phyloP scores from a whole-genome alignment of 2,797 vertebrate genomes.

The Enteromius afrohamiltoni region DNA sequence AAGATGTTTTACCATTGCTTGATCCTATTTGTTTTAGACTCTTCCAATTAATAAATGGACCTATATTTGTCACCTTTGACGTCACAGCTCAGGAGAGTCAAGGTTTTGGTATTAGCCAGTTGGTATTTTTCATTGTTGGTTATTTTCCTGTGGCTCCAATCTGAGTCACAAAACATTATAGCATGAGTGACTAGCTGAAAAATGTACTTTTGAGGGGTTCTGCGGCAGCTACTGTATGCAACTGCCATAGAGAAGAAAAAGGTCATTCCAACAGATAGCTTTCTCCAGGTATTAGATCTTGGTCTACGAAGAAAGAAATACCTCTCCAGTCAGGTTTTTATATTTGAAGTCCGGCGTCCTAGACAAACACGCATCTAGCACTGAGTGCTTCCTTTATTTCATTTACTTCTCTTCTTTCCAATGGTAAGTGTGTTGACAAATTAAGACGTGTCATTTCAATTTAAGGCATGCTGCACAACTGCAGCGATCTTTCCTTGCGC shows the following conservation, averaged over 20 bases:
- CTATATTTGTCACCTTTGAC: slow-evolving; percentile 4
- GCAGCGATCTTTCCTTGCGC: slow-evolving; percentile 63
- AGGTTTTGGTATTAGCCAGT: slow-evolving; percentile 7
- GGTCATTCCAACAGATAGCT: not conserved
- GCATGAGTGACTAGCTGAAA: not conserved
- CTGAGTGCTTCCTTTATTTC: slow-evolving; percentile 39
- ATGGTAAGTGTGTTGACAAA: slow-evolving; percentile 74
- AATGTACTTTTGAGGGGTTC: not conserved
- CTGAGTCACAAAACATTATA: slow-evolving; percentile 1
- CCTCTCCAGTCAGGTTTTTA: not conserved
- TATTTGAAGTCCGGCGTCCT: not conserved
- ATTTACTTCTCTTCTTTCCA: slow-evolving; percentile 58
- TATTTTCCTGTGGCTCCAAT: not conserved
- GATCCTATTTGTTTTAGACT: not conserved
- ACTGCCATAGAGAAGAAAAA: not conserved
- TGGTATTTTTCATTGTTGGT: not conserved
- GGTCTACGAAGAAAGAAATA: not conserved
- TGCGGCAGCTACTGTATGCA: not conserved
- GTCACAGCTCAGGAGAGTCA: not conserved
- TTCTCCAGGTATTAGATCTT: not conserved
- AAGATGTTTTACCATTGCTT: not conserved
- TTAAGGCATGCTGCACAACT: slow-evolving; percentile 68
- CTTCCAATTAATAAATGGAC: not conserved
- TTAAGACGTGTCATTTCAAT: slow-evolving; percentile 74
- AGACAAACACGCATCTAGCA: not conserved